A percentile compares a stretch with the other conserved stretches of the same genome.
These are phyloP conservation scores for Rhinopomastus cyanomelas DNA, from an alignment of 2,113 vertebrate genomes.

Conservation along the genomic window DNA sequence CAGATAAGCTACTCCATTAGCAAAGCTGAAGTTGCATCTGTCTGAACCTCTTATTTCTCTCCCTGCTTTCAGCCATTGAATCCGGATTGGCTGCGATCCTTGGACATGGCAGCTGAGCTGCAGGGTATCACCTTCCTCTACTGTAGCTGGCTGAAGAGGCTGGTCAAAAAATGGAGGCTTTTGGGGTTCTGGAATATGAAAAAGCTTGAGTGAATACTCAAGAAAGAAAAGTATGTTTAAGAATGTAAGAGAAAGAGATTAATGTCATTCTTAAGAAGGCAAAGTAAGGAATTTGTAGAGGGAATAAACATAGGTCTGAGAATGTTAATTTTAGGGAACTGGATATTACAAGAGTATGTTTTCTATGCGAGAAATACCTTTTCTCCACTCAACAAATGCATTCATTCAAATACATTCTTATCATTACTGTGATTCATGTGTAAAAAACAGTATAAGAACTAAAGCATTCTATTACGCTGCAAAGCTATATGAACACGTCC, in stretches of 20 bases:
- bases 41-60: conserved; percentile 85
- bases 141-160: conserved; percentile 81
- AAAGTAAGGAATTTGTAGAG: not conserved
- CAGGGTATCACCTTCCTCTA: conserved; percentile 82
- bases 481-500: not conserved
- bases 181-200: conserved; percentile 83
- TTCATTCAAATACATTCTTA: not conserved
- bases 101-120: conserved; percentile 87
- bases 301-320: not conserved
- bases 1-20: conserved; percentile 83
- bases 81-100: conserved; percentile 87
- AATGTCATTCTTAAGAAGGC: not conserved
- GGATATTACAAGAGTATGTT: not conserved
- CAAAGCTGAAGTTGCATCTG: conserved; percentile 86
- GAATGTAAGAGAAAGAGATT: not conserved
- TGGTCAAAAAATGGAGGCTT: conserved; percentile 90
- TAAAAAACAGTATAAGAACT: not conserved
- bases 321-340: not conserved
- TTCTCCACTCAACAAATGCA: not conserved
- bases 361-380: not conserved
- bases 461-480: not conserved
- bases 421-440: too few species aligned
- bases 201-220: conserved; percentile 25
- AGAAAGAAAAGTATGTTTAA: not conserved
- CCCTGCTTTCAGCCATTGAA: conserved; percentile 94